Evolutionary conservation across 2,797 vertebrate species (phyloP), one percentile per base, ranked within the genome.

Genomic region (Pipistrellus kuhlii): DNA sequence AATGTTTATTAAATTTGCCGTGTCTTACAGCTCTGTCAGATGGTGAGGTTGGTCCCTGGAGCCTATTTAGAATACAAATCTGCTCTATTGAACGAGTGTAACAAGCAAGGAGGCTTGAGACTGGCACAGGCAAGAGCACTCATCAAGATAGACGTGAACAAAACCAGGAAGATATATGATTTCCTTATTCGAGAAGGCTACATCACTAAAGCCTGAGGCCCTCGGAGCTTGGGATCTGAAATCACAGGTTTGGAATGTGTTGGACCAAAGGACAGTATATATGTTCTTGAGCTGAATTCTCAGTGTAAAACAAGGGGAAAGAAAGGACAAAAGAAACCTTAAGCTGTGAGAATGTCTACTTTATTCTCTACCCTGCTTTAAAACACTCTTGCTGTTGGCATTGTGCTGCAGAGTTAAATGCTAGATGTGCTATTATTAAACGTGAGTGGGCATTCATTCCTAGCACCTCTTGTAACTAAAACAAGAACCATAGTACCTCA

Each of bases 91-190:
- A 99, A 99, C 0, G 99, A 99, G 98, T 99, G 99, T 97, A 98
- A 99, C 85, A 99, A 99, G 91, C 99, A 99, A 98, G 99, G 99
- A 23, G 99, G 99, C 88, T 98, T 99, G 96, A 98, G 99, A 76
- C 98, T 99, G 84, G 99, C 99, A 0, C 99, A 99, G 97, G 99
- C 99, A 20, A 98, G 99, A 93, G 98, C 99, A 0, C 99, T 99
- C 95, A 99, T 99, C 98, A 99, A 99, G 98, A 99, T 99, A 92
- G 99, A 99, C 4, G 99, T 99, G 97, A 99, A 99, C 98, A 99
- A 99, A 98, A 99, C 99, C 0, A 98, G 99, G 95, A 99, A 99
- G 98, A 99, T 99, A 98, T 99, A 99, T 21, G 99, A 99, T 97
- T 99, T 99, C 98, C 99, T 99, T 25, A 99, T 99, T 98, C 99